Base-by-base conservation (phyloP, 2,888 invertebrate species). In the Drosophila dives region DNA sequence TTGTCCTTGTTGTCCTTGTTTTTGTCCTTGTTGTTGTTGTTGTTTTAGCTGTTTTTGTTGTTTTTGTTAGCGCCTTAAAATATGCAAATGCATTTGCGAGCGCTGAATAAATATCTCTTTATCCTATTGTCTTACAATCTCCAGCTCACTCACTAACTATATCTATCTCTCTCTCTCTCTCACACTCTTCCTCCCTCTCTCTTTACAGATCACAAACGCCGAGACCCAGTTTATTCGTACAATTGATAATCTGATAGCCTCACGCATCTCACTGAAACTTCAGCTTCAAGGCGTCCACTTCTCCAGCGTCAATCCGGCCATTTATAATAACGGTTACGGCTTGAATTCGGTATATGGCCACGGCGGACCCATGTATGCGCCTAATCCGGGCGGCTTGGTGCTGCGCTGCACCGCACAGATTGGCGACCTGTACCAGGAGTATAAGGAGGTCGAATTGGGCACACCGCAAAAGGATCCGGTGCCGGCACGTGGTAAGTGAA, bases 401-500 rank as follows among this genome's bases (percentile, higher is more conserved):
- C 94, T 97, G 50, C 95, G 95, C 62, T 97, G 97, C 91, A 94
- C 95, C 54, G 96, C 96, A 20, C 94, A 95, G 82, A 94, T 97
- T 80, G 95, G 95, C 64, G 94, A 95, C 48, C 94, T 96, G 70
- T 97, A 96, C 94, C 94, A 95, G 81, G 94, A 94, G 91, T 94
- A 95, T 65, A 95, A 95, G 62, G 96, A 95, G 88, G 93, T 95
- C 78, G 95, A 96, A 91, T 94, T 96, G 90, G 95, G 95, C 72
- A 95, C 95, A 67, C 95, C 95, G 68, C 95, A 95, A 55, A 95
- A 95, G 64, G 96, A 97, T 93, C 97, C 97, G 7, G 94, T 96
- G 84, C 97, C 97, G 26, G 96, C 96, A 92, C 95, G 96, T 94
- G 96, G 97, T 96, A 92, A 94, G 84, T 77, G 51, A 4, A 33